Evolutionary conservation across 2,888 invertebrate species (phyloP).

Genomic region (Acanthosepion esculentum): DNA sequence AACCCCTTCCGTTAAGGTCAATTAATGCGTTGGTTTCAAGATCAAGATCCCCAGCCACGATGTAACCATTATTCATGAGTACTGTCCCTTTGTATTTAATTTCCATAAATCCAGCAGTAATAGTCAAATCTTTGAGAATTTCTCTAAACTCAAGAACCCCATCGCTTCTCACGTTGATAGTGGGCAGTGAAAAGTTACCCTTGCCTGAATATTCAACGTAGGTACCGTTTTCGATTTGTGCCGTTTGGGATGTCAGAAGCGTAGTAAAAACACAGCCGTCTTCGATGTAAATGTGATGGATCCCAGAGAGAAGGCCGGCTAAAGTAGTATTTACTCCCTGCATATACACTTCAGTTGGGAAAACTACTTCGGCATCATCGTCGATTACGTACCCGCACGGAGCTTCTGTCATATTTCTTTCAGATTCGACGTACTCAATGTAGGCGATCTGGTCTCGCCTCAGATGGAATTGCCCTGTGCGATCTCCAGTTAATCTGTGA

Average conservation of each 20-base stretch:
- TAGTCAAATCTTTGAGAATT: slow-evolving; percentile 57
- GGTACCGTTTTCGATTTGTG: slow-evolving; percentile 58
- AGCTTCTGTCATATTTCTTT: slow-evolving; percentile 65
- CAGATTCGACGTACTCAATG: slow-evolving; percentile 63
- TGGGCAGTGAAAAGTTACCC: slow-evolving; percentile 64
- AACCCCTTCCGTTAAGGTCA: slow-evolving; percentile 60
- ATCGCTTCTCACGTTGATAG: slow-evolving; percentile 59
- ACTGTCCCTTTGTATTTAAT: slow-evolving; percentile 61
- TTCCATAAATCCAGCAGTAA: slow-evolving; percentile 62
- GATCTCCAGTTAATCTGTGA: slow-evolving; percentile 63
- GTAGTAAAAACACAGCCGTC: slow-evolving; percentile 57
- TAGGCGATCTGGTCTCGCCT: slow-evolving; percentile 57
- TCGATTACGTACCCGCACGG: slow-evolving; percentile 66
- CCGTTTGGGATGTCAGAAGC: slow-evolving; percentile 63
- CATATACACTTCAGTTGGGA: slow-evolving; percentile 65
- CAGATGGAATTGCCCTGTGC: slow-evolving; percentile 65
- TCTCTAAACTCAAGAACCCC: slow-evolving; percentile 59
- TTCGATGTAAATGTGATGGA: slow-evolving; percentile 65
- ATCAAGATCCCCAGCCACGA: slow-evolving; percentile 62
- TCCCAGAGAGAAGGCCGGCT: slow-evolving; percentile 60
- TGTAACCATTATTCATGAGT: slow-evolving; percentile 64
- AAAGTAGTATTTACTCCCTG: slow-evolving; percentile 65
- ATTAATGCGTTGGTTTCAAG: slow-evolving; percentile 59
- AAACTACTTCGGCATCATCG: slow-evolving; percentile 59
- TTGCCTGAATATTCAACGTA: slow-evolving; percentile 55